Evolutionary conservation across 2,888 invertebrate genomes (phyloP), one percentile per base, ranked within the genome.

Genomic region (Melitaea athalia): DNA sequence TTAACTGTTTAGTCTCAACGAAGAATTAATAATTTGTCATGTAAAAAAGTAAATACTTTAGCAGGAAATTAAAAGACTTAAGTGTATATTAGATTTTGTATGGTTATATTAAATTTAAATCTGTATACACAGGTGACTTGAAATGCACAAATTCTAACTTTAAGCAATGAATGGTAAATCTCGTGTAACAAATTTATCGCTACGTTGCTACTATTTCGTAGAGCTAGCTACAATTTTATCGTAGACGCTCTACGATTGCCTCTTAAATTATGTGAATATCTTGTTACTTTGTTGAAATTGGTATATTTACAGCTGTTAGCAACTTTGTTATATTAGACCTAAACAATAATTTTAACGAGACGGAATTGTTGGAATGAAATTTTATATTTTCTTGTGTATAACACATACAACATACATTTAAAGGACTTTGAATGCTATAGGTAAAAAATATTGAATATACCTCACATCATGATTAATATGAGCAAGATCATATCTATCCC

Each of bases 191-290:
- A 49, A 14, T 49, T 45, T 49, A 49, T 49, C 47, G 47, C 47
- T n/a, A 14, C 47, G n/a, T n/a, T 49, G n/a, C 47, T 49, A 49
- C 47, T n/a, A 49, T 49, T 49, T 49, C 47, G 47, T 49, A 49
- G 47, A 14, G 5, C 3, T n/a, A n/a, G 47, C 47, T 49, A 49
- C 47, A n/a, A 49, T 49, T 49, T 49, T 49, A 49, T 49, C 47
- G 47, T 14, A 49, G 14, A 49, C 47, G 47, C n/a, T 14, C 47
- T 49, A 49, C 47, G 47, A 49, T 49, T 49, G 47, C 47, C 47
- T 49, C n/a, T 49, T 14, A n/a, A 49, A 49, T 49, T 49, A 49
- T 49, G 6, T 14, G n/a, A 4, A 49, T 45, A 6, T 45, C 47
- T 49, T n/a, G 47, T 49, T 49, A 49, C 47, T n/a, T n/a, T 14